phyloP scores from a whole-genome alignment of 2,797 vertebrate species.

The Phoeniculus purpureus region DNA sequence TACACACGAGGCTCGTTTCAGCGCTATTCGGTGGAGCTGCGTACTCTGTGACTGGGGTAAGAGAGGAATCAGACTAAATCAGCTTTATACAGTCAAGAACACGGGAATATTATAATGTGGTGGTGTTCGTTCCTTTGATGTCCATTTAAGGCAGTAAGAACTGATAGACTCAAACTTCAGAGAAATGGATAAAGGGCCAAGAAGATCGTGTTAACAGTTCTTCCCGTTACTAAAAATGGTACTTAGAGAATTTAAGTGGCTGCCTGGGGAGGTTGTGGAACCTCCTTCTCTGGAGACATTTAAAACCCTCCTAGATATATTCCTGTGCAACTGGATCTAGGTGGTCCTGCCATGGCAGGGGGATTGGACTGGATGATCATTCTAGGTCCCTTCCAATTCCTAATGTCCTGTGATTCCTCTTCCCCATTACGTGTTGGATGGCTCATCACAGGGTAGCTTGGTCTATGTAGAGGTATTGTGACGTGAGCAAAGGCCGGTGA shows the following conservation, averaged over 20 bases:
- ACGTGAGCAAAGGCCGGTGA: background rate
- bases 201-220: background rate
- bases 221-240: background rate
- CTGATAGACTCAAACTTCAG: background rate
- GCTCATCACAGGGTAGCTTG: background rate
- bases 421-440: background rate
- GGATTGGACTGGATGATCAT: too few species aligned
- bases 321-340: too few species aligned
- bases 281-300: too few species aligned
- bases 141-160: background rate
- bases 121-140: conserved; percentile 2
- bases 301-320: too few species aligned
- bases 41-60: conserved; percentile 8
- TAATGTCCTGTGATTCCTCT: background rate
- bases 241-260: background rate
- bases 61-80: conserved; percentile 22
- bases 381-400: too few species aligned
- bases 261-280: too few species aligned
- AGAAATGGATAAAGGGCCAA: background rate
- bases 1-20: conserved; percentile 4
- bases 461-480: background rate
- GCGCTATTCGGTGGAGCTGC: background rate
- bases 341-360: too few species aligned
- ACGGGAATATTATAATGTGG: background rate
- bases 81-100: background rate